Conservation (phyloP, 2,797 vertebrate species). For the Eurystomus glaucurus region DNA sequence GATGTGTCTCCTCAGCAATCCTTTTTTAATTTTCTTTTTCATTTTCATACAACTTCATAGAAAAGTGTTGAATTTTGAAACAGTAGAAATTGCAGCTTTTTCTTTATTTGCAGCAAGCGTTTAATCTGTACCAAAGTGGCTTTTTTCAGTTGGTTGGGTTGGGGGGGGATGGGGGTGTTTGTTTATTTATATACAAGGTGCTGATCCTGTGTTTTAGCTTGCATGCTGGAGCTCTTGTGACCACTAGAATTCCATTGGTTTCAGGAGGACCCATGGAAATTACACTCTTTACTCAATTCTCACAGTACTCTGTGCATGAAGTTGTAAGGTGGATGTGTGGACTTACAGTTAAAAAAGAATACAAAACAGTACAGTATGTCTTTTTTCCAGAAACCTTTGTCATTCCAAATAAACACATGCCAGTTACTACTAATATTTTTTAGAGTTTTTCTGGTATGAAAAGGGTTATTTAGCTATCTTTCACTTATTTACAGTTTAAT, state of each 20-base stretch:
- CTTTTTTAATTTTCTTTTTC: not conserved
- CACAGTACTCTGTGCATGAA: not conserved
- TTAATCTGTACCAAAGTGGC: not conserved
- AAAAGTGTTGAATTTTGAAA: not conserved
- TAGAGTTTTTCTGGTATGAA: not conserved
- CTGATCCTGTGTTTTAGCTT: conserved; percentile 2
- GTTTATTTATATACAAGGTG: not conserved
- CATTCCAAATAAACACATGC: not conserved
- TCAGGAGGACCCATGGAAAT: not conserved
- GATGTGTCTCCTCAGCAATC: not conserved
- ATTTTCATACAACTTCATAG: not conserved
- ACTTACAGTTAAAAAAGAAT: not conserved
- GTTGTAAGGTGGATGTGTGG: not conserved
- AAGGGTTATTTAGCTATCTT: not conserved
- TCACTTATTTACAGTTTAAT: not conserved
- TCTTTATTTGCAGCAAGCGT: not conserved
- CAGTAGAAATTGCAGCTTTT: not conserved
- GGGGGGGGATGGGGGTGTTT: not conserved
- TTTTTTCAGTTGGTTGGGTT: not conserved
- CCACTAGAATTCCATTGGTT: not conserved
- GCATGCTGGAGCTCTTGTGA: not conserved
- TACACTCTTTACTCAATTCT: not conserved
- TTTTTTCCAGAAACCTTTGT: not conserved
- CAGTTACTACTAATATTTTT: not conserved
- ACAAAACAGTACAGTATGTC: not conserved